Evolutionary conservation across 2,113 vertebrate genomes (phyloP).

Genomic region (Onychorhynchus coronatus): DNA sequence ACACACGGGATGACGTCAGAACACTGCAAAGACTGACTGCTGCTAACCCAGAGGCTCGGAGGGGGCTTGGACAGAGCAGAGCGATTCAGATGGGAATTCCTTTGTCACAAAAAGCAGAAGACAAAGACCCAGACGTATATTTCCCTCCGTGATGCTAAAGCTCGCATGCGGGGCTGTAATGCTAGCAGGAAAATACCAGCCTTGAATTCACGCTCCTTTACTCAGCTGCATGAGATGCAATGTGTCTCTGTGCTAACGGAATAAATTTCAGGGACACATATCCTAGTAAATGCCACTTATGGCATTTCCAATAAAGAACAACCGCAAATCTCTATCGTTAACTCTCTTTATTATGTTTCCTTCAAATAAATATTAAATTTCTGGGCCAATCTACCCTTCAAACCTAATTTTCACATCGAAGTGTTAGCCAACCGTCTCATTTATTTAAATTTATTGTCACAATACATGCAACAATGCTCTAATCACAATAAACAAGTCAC

Average conservation of each 20-base stretch:
- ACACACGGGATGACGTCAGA: slow-evolving; percentile 88
- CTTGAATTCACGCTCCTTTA: neutral
- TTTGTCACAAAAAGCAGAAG: slow-evolving; percentile 75
- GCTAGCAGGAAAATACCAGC: neutral
- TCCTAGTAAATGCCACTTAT: neutral
- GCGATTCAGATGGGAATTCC: slow-evolving; percentile 70
- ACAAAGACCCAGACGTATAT: slow-evolving; percentile 59
- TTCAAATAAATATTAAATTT: neutral
- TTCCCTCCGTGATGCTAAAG: neutral
- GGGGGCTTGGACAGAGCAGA: slow-evolving; percentile 63
- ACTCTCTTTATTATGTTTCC: neutral
- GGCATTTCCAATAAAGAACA: neutral
- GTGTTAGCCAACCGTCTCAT: neutral
- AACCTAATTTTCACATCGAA: neutral
- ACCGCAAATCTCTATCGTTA: neutral
- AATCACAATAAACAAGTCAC: neutral
- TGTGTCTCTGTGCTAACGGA: neutral
- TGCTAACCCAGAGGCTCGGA: slow-evolving; percentile 73
- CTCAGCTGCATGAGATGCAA: neutral
- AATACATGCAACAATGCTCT: neutral
- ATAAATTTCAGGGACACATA: neutral
- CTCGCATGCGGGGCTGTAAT: neutral
- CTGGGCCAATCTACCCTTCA: neutral
- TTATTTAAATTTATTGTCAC: neutral
- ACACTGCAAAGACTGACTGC: slow-evolving; percentile 77